phyloP scores from a whole-genome alignment of 2,797 vertebrate genomes.

The Apogon hyalosoma region DNA sequence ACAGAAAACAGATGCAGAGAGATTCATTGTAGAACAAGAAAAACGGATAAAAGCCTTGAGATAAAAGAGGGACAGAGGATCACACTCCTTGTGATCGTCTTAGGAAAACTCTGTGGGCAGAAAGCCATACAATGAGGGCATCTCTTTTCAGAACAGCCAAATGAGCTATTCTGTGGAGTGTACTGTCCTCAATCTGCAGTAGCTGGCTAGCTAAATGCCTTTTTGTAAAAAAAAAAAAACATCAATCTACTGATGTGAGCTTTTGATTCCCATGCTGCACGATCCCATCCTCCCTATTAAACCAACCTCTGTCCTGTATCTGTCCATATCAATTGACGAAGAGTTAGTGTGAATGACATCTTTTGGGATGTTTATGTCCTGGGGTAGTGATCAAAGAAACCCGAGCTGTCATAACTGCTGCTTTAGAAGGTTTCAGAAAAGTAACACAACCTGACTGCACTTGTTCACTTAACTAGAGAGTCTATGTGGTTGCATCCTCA shows the following conservation, averaged over 20 bases:
- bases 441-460: conserved; percentile 2
- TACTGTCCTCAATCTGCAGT: conserved; percentile 40
- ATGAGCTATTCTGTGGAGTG: conserved; percentile 41
- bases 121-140: conserved; percentile 63
- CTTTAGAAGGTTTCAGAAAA: conserved; percentile 38
- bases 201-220: conserved; percentile 19
- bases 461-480: conserved; percentile 32
- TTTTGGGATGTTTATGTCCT: conserved; percentile 11
- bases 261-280: conserved; percentile 6
- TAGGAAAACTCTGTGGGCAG: conserved; percentile 68
- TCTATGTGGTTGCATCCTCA: conserved; percentile 12
- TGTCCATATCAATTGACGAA: neutral
- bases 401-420: conserved; percentile 2
- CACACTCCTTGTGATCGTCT: conserved; percentile 70
- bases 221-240: neutral
- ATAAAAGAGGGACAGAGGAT: conserved; percentile 21
- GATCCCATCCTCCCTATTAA: neutral
- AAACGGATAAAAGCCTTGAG: conserved; percentile 16
- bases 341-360: conserved; percentile 1
- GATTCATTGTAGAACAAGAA: conserved; percentile 15
- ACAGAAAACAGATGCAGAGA: conserved; percentile 10
- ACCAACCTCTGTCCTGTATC: conserved; percentile 13
- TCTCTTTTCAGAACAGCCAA: conserved; percentile 59
- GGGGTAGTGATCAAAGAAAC: conserved; percentile 21
- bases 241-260: conserved; percentile 13